Percentiles rank a stretch among this genome's conserved stretches.
These are phyloP conservation scores for Neomorphus geoffroyi DNA, from an alignment of 2,797 vertebrate genomes.

Conservation along the genomic window DNA sequence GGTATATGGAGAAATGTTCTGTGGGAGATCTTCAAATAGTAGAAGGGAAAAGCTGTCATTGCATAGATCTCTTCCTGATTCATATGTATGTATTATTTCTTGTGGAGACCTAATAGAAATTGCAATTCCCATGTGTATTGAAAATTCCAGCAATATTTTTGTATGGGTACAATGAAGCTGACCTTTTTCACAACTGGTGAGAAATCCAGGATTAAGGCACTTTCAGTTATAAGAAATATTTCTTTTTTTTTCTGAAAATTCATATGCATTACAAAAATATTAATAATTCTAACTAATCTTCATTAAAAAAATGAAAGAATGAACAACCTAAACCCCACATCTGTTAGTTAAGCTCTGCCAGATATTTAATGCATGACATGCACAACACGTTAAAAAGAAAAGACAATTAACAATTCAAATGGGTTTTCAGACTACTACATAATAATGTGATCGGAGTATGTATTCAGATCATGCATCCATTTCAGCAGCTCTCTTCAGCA, in stretches of 20 bases:
- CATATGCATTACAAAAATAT: neutral
- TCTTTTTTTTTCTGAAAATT: neutral
- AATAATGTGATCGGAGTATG: neutral
- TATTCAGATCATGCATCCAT: neutral
- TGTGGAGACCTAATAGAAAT: neutral
- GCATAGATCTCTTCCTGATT: neutral
- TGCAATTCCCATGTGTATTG: neutral
- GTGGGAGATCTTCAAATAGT: neutral
- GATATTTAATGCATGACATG: slow-evolving; percentile 1
- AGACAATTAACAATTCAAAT: slow-evolving; percentile 1
- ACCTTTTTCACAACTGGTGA: neutral
- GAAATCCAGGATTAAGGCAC: neutral
- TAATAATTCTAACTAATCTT: slow-evolving; percentile 1
- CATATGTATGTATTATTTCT: neutral
- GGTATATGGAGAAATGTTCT: neutral
- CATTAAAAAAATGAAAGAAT: neutral
- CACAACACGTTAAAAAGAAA: neutral
- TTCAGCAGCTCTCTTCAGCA: neutral
- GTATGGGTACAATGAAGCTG: neutral
- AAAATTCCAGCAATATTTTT: neutral
- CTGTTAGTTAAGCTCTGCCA: neutral
- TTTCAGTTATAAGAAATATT: neutral
- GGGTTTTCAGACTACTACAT: neutral
- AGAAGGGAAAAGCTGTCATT: neutral
- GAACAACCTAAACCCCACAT: neutral